Evolutionary conservation across 2,113 vertebrate species (phyloP).

Genomic region (Carlito syrichta): DNA sequence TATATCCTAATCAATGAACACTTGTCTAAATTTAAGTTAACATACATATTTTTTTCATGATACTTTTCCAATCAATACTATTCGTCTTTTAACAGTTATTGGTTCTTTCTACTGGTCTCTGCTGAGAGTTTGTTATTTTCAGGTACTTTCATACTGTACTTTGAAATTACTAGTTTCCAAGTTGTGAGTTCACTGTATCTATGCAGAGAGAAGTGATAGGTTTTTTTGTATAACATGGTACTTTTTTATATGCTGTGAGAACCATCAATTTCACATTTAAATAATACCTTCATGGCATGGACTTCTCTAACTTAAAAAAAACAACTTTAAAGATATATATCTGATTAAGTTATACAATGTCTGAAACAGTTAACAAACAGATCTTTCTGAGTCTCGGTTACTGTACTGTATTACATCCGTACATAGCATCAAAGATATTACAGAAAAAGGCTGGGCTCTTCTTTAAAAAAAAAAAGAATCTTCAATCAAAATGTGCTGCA

Average conservation of each 20-base stretch:
- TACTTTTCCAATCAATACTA: conserved; percentile 25
- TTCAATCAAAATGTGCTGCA: background rate
- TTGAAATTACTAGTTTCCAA: background rate
- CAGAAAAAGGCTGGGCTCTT: background rate
- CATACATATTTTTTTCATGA: background rate
- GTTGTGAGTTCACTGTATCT: background rate
- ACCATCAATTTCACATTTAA: conserved; percentile 20
- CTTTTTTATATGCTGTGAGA: conserved; percentile 11
- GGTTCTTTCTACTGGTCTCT: conserved; percentile 10
- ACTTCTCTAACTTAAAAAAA: conserved; percentile 53
- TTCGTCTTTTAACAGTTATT: background rate
- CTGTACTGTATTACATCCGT: background rate
- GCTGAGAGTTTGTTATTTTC: conserved; percentile 32
- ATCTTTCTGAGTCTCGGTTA: conserved; percentile 42
- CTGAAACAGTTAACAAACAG: conserved; percentile 34
- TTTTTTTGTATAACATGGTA: background rate
- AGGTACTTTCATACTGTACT: background rate
- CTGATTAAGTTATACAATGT: background rate
- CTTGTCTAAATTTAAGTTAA: conserved; percentile 36
- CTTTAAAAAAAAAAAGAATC: background rate
- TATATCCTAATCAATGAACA: conserved; percentile 20
- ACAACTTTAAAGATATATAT: background rate
- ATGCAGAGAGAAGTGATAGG: background rate
- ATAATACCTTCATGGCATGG: background rate
- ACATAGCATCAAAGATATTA: conserved; percentile 4